phyloP scores from a whole-genome alignment of 2,797 vertebrate species.

The Acomys russatus region DNA sequence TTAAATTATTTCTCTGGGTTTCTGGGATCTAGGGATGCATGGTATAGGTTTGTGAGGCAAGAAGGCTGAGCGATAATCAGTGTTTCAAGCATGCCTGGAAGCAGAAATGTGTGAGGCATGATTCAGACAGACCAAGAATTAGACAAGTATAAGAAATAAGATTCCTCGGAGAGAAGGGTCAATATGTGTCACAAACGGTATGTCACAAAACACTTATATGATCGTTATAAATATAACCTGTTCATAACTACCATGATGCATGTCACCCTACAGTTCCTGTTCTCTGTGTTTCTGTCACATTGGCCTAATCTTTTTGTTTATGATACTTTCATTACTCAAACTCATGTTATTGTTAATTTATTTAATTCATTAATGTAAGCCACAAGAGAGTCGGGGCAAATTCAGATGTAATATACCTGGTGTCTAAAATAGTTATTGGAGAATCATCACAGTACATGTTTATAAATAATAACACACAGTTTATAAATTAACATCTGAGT shows the following conservation, averaged over 20 bases:
- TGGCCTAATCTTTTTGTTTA: not conserved
- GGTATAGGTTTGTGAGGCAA: not conserved
- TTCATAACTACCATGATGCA: not conserved
- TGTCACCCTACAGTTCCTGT: not conserved
- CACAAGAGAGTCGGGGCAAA: not conserved
- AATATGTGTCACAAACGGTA: not conserved
- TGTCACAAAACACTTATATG: not conserved
- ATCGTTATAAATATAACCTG: not conserved
- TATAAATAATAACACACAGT: not conserved
- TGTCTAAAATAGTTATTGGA: not conserved
- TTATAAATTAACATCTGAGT: not conserved
- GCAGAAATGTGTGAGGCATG: not conserved
- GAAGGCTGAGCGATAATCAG: not conserved
- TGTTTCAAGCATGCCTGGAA: not conserved
- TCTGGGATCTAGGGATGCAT: not conserved
- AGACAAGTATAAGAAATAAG: not conserved
- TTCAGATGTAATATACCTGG: not conserved
- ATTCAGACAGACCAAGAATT: not conserved
- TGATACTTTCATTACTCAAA: not conserved
- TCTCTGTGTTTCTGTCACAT: not conserved
- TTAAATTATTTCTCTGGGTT: slow-evolving; percentile 2
- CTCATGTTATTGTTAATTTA: not conserved
- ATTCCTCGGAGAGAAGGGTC: not conserved
- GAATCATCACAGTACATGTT: not conserved
- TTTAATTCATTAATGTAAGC: not conserved